Evolutionary conservation across 2,797 vertebrate species (phyloP).

Genomic region (Anolis apletophallus): DNA sequence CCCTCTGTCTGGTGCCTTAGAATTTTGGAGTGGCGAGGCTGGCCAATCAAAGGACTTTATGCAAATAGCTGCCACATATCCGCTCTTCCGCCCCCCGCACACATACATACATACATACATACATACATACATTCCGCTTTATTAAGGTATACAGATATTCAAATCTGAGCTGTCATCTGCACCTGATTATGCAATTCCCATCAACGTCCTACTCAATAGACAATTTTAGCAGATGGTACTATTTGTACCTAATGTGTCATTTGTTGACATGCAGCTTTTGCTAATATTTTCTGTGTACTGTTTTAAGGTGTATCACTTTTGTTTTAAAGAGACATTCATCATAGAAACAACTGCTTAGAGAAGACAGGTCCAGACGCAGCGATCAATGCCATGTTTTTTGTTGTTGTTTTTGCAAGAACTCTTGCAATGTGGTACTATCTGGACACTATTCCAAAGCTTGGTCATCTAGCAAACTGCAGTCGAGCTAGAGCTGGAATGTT

Average conservation of each 20-base stretch:
- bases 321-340: not conserved
- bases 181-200: constrained; percentile 59
- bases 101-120: too few species aligned
- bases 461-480: not conserved
- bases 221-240: constrained; percentile 69
- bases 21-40: too few species aligned
- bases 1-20: too few species aligned
- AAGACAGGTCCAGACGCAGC: not conserved
- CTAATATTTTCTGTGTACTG: not conserved
- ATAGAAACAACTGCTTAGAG: not conserved
- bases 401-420: not conserved
- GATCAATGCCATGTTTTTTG: not conserved
- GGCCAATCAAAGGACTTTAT: too few species aligned
- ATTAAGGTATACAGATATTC: too few species aligned
- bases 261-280: constrained; percentile 61
- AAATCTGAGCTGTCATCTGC: constrained; percentile 65
- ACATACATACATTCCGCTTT: too few species aligned
- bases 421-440: not conserved
- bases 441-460: not conserved
- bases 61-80: too few species aligned
- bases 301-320: not conserved
- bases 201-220: constrained; percentile 64
- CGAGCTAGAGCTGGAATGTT: too few species aligned
- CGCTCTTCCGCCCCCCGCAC: too few species aligned
- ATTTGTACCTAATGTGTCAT: constrained; percentile 62